Evolutionary conservation across 2,797 vertebrate species (phyloP).

Genomic region (Spatula clypeata): DNA sequence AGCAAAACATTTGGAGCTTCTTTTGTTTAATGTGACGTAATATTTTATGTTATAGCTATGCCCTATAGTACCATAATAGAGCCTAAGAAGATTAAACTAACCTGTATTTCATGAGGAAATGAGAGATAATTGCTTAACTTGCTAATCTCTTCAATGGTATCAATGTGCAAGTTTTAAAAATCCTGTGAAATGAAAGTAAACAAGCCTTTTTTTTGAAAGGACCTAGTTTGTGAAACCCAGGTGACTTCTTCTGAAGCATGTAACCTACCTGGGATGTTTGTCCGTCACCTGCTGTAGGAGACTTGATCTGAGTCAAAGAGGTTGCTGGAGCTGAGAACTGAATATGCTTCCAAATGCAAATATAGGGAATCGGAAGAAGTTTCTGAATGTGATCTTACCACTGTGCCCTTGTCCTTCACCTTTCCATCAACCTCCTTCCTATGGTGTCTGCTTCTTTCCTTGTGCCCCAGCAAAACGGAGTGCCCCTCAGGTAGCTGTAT

Average conservation of each 20-base stretch:
- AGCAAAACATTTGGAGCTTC: not conserved
- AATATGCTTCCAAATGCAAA: not conserved
- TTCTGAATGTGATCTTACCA: not conserved
- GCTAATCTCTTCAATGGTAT: not conserved
- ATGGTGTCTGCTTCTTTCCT: not conserved
- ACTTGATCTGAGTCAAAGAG: not conserved
- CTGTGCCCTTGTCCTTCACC: not conserved
- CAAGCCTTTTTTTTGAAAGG: not conserved
- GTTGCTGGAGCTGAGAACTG: not conserved
- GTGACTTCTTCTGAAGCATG: not conserved
- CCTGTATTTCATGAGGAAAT: slow-evolving; percentile 33
- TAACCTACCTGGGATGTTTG: not conserved
- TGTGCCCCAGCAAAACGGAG: rapidly evolving
- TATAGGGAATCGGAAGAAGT: not conserved
- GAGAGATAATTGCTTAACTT: not conserved
- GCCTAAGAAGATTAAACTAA: slow-evolving; percentile 14
- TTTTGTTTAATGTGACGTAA: not conserved
- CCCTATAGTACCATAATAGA: not conserved
- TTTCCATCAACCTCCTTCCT: not conserved
- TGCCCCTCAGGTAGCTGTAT: not conserved
- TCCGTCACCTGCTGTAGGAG: not conserved
- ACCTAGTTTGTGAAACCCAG: not conserved
- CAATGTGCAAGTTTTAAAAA: not conserved
- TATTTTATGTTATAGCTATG: not conserved
- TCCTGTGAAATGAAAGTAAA: not conserved